phyloP scores from a whole-genome alignment of 2,113 vertebrate genomes.

The Myiozetetes cayanensis region DNA sequence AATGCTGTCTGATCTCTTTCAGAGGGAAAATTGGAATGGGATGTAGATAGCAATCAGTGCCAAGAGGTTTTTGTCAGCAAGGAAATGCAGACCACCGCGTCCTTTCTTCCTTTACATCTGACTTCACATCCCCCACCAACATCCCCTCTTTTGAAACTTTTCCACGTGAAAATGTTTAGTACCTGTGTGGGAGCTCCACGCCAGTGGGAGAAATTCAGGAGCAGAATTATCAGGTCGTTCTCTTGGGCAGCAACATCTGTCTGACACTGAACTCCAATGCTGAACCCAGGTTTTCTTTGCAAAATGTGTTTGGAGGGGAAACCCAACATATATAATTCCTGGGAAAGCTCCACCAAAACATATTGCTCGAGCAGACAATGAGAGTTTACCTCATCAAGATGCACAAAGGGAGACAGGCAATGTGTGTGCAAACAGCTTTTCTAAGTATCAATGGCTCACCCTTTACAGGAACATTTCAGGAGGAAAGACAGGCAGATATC shows the following conservation, averaged over 20 bases:
- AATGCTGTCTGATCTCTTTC: conserved; percentile 25
- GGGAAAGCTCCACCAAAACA: not conserved
- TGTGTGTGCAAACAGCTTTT: fast-evolving
- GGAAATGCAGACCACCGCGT: not conserved
- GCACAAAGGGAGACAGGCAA: not conserved
- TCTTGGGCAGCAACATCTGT: not conserved
- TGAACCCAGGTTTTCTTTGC: not conserved
- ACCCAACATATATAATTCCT: not conserved
- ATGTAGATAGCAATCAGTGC: conserved; percentile 19
- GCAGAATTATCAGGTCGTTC: not conserved
- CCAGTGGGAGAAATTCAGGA: not conserved
- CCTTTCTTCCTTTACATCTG: not conserved
- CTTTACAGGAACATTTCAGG: not conserved
- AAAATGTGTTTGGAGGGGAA: not conserved
- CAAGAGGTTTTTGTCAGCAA: not conserved
- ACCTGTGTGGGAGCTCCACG: fast-evolving
- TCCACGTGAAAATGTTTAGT: not conserved
- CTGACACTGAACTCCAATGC: not conserved
- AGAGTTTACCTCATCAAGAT: not conserved
- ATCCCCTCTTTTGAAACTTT: not conserved
- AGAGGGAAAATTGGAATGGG: conserved; percentile 42
- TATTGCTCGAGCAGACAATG: not conserved
- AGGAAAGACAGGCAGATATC: not conserved
- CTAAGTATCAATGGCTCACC: not conserved
- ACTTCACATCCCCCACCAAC: not conserved